phyloP scores from a whole-genome alignment of 2,797 vertebrate genomes.

The Rhodeus uyekii region DNA sequence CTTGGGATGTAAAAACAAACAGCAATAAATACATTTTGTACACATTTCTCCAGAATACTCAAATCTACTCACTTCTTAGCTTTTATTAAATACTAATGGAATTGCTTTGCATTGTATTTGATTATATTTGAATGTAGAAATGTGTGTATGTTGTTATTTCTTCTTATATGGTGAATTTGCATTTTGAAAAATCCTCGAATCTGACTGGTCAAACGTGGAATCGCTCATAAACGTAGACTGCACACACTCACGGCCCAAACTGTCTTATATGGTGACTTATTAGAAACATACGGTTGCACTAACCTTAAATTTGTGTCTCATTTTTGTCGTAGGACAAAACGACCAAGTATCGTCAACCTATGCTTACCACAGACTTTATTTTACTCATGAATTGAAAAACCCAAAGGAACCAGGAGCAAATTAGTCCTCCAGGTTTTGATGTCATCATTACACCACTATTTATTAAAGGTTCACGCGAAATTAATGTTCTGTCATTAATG shows the following conservation, averaged over 20 bases:
- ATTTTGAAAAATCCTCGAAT: neutral
- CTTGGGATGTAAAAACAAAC: conserved; percentile 59
- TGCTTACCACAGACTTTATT: neutral
- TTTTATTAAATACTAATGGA: neutral
- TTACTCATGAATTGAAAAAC: neutral
- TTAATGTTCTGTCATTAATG: no score
- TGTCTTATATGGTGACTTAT: no score
- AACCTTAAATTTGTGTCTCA: no score
- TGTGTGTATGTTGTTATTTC: neutral
- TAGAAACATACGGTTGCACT: no score
- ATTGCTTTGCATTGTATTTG: neutral
- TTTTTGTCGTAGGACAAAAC: no score
- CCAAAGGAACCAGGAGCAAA: no score
- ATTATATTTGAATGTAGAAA: neutral
- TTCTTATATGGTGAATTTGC: neutral
- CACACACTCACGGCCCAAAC: no score
- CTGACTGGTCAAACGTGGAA: neutral
- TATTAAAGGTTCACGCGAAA: no score
- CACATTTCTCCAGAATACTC: neutral
- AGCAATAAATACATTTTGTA: neutral
- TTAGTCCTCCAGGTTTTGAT: no score
- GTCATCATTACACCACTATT: no score
- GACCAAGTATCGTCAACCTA: no score
- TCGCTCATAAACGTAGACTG: neutral
- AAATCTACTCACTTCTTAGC: neutral